These are phyloP conservation scores for Entelurus aequoreus DNA, from an alignment of 2,113 vertebrate species.

Conservation along the genomic window DNA sequence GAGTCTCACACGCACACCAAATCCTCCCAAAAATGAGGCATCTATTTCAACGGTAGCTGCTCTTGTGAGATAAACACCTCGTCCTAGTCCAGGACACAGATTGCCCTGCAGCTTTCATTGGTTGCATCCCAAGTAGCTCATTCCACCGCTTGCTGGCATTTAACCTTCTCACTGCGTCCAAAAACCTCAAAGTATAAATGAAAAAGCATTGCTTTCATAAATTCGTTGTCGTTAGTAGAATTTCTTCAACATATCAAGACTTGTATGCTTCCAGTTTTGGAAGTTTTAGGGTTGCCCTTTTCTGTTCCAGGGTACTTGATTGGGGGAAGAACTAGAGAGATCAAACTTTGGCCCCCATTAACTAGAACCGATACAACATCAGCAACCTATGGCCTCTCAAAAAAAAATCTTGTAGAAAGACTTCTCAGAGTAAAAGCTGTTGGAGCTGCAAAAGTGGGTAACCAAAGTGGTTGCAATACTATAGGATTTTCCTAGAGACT, in stretches of 20 bases:
- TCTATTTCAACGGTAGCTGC: neutral
- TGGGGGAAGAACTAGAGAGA: neutral
- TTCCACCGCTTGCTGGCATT: conserved; percentile 44
- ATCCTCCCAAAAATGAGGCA: neutral
- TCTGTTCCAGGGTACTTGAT: neutral
- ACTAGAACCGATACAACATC: neutral
- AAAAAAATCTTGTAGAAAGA: neutral
- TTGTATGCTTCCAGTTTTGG: neutral
- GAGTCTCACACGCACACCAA: conserved; percentile 32
- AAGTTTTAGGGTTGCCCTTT: neutral
- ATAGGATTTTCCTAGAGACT: conserved; percentile 36
- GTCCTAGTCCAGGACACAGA: conserved; percentile 18
- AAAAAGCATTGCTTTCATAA: neutral
- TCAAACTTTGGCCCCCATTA: neutral
- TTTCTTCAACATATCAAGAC: neutral
- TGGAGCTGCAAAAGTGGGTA: neutral
- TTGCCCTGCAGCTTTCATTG: conserved; percentile 29
- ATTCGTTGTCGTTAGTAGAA: neutral
- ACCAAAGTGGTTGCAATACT: neutral
- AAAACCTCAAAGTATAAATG: conserved; percentile 12
- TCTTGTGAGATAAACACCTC: conserved; percentile 6
- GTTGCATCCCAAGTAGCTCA: conserved; percentile 41
- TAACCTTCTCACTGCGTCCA: conserved; percentile 27
- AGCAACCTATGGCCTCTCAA: neutral
- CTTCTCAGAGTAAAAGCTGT: conserved; percentile 8